Evolutionary conservation across 2,113 vertebrate genomes (phyloP), one percentile per base, ranked within the genome.

Genomic region (Strix aluco): DNA sequence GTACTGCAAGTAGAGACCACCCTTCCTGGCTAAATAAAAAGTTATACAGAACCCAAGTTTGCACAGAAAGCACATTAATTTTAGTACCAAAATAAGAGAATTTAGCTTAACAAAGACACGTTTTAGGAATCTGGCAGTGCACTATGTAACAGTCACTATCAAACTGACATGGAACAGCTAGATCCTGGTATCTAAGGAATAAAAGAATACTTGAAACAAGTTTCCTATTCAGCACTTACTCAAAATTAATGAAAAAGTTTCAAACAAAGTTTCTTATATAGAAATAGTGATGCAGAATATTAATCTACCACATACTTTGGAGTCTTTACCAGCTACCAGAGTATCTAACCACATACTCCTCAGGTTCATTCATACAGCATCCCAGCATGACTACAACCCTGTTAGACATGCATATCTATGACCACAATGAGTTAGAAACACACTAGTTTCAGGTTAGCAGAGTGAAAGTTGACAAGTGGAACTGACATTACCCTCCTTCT

Each of bases 341-440:
- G 12, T 5, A 52, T 2, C 23, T 51, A 42, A 94, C 32, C 19
- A 62, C 30, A 10, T 15, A 42, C 15, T 2, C 30, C 44, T 17
- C 47, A 46, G 32, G 22, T 51, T 62, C 15, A 20, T 19, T 38
- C 52, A 10, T 9, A 40, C 25, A 79, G 38, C 65, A 80, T 3
- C 19, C 29, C 59, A 75, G 61, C 9, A 51, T 3, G 23, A 47
- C 52, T 59, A 79, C 17, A 52, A 17, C 44, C 23, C 49, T 40
- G n/a, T 2, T n/a, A 36, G 44, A 63, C n/a, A 10, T 3, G 3
- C 65, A 32, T 47, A 49, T 25, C 34, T 26, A 12, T 4, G 32
- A 11, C 29, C 13, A 30, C 34, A 71, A 0, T 0, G 4, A 42
- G 5, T 34, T 16, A 34, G 23, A 61, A 51, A 54, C 36, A 58